These are phyloP conservation scores for Oncorhynchus nerka DNA, from an alignment of 2,113 vertebrate species.

Conservation along the genomic window DNA sequence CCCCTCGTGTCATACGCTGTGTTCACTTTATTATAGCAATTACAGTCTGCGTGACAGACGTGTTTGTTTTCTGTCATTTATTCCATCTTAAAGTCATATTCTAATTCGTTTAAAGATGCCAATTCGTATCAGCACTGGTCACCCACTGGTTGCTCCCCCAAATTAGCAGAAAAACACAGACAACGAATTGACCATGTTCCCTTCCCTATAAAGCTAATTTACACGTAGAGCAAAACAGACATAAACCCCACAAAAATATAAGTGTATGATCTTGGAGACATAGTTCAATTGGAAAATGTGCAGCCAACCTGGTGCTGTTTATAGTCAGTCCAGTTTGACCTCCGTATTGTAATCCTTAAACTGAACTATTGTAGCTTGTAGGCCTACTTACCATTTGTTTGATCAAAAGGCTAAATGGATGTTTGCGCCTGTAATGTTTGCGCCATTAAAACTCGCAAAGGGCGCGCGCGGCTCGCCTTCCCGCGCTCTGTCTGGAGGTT, in stretches of 20 bases:
- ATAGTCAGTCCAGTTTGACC: no score
- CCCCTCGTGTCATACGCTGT: constrained; percentile 60
- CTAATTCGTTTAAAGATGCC: constrained; percentile 43
- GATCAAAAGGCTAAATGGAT: not conserved
- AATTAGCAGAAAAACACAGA: constrained; percentile 1
- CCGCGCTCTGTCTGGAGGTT: constrained; percentile 51
- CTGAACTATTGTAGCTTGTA: not conserved
- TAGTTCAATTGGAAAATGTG: not conserved
- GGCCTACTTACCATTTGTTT: not conserved
- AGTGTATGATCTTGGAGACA: not conserved
- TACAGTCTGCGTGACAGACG: constrained; percentile 78
- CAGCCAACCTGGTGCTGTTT: not conserved
- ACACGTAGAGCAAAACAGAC: not conserved
- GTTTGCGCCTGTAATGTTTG: constrained; percentile 23
- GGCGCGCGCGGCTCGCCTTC: constrained; percentile 5
- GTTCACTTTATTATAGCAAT: constrained; percentile 86
- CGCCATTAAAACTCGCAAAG: constrained; percentile 16
- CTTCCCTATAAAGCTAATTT: not conserved
- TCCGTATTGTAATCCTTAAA: no score
- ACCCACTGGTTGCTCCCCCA: not conserved
- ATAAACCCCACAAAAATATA: not conserved
- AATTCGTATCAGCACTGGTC: constrained; percentile 23
- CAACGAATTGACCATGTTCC: not conserved
- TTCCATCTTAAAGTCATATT: constrained; percentile 68
- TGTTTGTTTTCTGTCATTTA: constrained; percentile 57